Conservation (phyloP, 1,140 invertebrate species). For the Aphelenchoides besseyi region DNA sequence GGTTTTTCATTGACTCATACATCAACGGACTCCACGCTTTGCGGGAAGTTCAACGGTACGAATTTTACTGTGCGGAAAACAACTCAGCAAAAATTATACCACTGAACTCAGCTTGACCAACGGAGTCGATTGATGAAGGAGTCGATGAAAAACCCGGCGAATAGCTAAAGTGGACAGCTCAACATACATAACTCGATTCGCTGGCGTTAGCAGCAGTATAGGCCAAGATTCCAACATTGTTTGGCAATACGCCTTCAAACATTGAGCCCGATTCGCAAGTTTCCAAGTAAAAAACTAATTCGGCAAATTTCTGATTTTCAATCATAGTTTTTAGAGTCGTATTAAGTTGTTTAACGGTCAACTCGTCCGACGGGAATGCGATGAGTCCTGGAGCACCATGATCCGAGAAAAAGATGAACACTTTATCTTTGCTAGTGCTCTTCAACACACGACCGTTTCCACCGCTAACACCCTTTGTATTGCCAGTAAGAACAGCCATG, state of each 20-base stretch:
- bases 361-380: not conserved
- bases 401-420: slow-evolving; percentile 17
- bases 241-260: slow-evolving; percentile 67
- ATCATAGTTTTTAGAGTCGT: slow-evolving; percentile 65
- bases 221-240: slow-evolving; percentile 64
- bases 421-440: not conserved
- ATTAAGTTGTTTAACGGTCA: slow-evolving; percentile 52
- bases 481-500: slow-evolving; percentile 7
- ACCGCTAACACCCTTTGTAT: not conserved
- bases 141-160: not conserved
- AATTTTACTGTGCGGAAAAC: not conserved
- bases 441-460: slow-evolving; percentile 16
- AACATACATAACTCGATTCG: not conserved
- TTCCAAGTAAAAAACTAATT: slow-evolving; percentile 69
- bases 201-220: not conserved
- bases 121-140: not conserved
- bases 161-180: no score
- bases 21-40: no score
- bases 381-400: slow-evolving; percentile 4
- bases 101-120: no score
- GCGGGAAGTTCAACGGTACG: no score
- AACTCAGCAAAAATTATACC: no score
- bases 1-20: no score
- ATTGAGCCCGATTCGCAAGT: slow-evolving; percentile 72
- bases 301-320: slow-evolving; percentile 63